Base-by-base conservation (phyloP, 2,888 invertebrate species). In the Lycia hirtaria region DNA sequence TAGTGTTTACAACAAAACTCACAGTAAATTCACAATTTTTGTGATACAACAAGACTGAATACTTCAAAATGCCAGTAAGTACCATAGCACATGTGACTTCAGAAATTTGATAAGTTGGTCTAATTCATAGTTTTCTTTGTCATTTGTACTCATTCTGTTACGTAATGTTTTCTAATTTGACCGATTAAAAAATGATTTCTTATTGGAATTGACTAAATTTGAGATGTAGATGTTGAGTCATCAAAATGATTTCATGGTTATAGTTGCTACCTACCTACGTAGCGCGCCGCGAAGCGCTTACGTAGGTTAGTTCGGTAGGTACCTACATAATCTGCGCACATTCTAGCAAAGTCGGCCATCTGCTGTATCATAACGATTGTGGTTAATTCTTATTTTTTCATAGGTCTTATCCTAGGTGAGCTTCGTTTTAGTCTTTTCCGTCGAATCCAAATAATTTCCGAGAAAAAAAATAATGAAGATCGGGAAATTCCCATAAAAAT, bases 21-120 rank as follows among this genome's bases (percentile, higher is more conserved):
- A 75, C 69, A 69, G 5, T 22, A 37, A 35, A 33, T 48, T 26
- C 33, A 33, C n/a, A 19, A 14, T 26, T 26, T 64, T 70, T 69
- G 78, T 75, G 76, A 76, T 63, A 73, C 64, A 67, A 70, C 67
- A 68, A 67, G 67, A 65, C 66, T 65, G 63, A 66, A 70, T 72
- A 72, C 71, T 71, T 58, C 72, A 83, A 76, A 75, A 91, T 91
- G 90, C 90, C 90, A 65, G 90, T 90, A 77, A 90, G 90, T 90
- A 57, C 35, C 15, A 41, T 60, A 33, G 26, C 76, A 77, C 85
- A 81, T 83, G 80, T 82, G 81, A 78, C 81, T 78, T 75, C n/a
- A 76, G 77, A 48, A 74, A 75, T 69, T 72, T 69, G 70, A 60
- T 63, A 65, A 57, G 51, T 56, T 49, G 37, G 38, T 48, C 56